phyloP scores from a whole-genome alignment of 2,113 vertebrate species.

The Myodes glareolus region DNA sequence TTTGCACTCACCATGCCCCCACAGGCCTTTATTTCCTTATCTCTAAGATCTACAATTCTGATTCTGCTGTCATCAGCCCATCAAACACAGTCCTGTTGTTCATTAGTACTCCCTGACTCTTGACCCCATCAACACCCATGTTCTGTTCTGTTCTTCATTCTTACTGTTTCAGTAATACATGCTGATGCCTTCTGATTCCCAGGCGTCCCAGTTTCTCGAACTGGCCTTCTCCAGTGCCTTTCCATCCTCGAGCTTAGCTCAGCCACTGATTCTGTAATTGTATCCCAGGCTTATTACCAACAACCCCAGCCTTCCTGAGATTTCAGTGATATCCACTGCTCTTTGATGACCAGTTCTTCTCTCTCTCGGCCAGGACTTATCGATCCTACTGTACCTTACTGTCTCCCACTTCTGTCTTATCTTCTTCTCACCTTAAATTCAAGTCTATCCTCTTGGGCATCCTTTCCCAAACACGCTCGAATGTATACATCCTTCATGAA shows the following conservation, averaged over 20 bases:
- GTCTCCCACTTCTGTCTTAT: neutral
- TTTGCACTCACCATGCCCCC: neutral
- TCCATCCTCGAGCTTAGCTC: neutral
- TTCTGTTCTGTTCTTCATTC: neutral
- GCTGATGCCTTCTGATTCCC: neutral
- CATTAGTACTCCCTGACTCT: neutral
- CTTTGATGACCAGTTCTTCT: neutral
- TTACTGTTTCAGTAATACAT: neutral
- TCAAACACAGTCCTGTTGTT: neutral
- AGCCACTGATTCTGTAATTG: neutral
- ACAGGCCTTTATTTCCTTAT: neutral
- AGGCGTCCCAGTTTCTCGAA: neutral
- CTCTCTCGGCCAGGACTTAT: neutral
- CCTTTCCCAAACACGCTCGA: neutral
- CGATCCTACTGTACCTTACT: neutral
- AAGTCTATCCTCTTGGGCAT: neutral
- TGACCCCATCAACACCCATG: neutral
- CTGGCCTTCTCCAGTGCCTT: neutral
- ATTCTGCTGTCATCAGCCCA: neutral
- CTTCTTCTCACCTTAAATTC: neutral
- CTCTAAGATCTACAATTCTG: neutral
- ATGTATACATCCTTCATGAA: neutral
- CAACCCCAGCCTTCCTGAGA: neutral
- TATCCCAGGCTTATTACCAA: neutral
- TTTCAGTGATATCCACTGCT: neutral